Base-by-base conservation (phyloP, 2,797 vertebrate genomes). In the Craterocephalus amniculus region DNA sequence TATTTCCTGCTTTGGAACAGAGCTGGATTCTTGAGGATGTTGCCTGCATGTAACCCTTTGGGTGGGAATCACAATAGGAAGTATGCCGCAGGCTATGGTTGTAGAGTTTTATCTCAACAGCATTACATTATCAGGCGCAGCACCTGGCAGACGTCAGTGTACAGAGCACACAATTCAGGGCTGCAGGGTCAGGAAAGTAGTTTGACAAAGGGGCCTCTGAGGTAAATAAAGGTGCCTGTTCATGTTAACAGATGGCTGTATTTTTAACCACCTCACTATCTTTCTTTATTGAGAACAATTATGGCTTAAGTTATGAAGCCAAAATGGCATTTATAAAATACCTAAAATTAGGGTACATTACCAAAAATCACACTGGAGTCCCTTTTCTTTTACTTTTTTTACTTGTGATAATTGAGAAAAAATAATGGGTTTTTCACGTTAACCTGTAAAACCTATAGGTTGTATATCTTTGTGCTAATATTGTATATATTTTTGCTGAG, bases 21-120 rank as follows among this genome's bases (percentile, higher is more conserved):
- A 83, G 71, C 78, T 78, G 85, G 83, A 89, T 92, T 92, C 86
- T 89, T 90, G 80, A 91, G 91, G 88, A 91, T 91, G 90, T 90
- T 86, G 80, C 74, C 76, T 78, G 78, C 72, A 54, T 84, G 85
- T 82, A 78, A 83, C 80, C 81, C 69, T 78, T 83, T 83, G 87
- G 87, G 89, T 89, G 88, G 84, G 89, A 89, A 56, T 85, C 78
- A 74, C 77, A 85, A 82, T 87, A 85, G 85, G 83, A 87, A 89
- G 83, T 59, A 31, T 70, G 78, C 87, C 78, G 80, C 73, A 78
- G 86, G 80, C 87, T 70, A 27, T n/a, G 43, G 69, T 74, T 67
- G 70, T 58, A 57, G 61, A 36, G 48, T 76, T 85, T 87, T 89
- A 86, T 91, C 85, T 89, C 67, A 63, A 54, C 78, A 66, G 65